Base-by-base conservation (phyloP, 2,797 vertebrate species). In the Ctenochaetus hawaiiensis region DNA sequence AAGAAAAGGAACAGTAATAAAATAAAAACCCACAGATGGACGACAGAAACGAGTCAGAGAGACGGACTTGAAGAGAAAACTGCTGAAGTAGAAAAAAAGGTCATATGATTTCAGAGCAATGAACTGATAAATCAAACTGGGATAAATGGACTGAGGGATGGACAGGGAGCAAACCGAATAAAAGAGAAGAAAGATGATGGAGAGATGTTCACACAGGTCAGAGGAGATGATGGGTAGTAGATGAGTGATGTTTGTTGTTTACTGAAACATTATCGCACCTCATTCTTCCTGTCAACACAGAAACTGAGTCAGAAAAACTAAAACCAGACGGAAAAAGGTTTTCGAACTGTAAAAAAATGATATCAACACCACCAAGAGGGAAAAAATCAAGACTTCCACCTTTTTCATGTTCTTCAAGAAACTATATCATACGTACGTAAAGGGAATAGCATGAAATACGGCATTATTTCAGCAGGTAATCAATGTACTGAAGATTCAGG, bases 1-100 rank as follows among this genome's bases (percentile, higher is more conserved):
- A 39, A 20, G 2, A 22, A 68, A 58, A 20, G 37, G 67, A 12
- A 68, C 23, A 67, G 81, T 74, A 20, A 80, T 62, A 62, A 44
- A 73, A 66, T 76, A 65, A 56, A 71, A 68, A 49, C n/a, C 54
- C 26, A 13, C 66, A 72, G 51, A 74, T 71, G 57, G 71, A 73
- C 16, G 65, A 78, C 11, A n/a, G 56, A 43, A n/a, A 18, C 34
- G 0, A 63, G 60, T 59, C 63, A 16, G 26, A 39, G 48, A 75
- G 43, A 70, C 58, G 30, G 74, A 78, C 44, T 45, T 67, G 54
- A 56, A 74, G 6, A 65, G 41, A 20, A 41, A 44, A 4, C 9
- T 0, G 20, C 6, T 10, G 57, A 52, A 48, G 72, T 0, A 1
- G 47, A 30, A 16, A 69, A 39, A 49, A 60, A 12, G 51, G 56